phyloP scores from a whole-genome alignment of 2,797 vertebrate genomes.

The Sebastes reedi region DNA sequence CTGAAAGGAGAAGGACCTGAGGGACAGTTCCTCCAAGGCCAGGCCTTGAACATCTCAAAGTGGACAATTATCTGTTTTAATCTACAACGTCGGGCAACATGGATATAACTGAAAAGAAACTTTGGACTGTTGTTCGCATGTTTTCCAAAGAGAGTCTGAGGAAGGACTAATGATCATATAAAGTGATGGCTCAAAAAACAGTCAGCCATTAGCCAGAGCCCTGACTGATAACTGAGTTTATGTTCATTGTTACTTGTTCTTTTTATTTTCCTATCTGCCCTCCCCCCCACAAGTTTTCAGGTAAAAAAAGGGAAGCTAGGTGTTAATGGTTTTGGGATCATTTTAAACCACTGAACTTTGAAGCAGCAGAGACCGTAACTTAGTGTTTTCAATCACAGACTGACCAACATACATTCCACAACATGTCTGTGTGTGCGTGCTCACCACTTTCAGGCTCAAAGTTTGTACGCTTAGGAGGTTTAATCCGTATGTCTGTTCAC shows the following conservation, averaged over 20 bases:
- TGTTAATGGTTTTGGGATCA: slow-evolving; percentile 73
- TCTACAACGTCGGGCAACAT: background rate
- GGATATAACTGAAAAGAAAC: slow-evolving; percentile 5
- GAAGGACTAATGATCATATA: slow-evolving; percentile 9
- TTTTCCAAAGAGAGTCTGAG: slow-evolving; percentile 68
- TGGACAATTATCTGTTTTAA: slow-evolving; percentile 33
- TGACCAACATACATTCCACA: slow-evolving; percentile 75
- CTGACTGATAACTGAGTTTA: slow-evolving; percentile 9
- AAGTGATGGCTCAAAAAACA: background rate
- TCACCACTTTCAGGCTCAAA: slow-evolving; percentile 56
- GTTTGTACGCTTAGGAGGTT: slow-evolving; percentile 61
- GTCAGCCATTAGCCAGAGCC: background rate
- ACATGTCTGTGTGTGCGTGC: slow-evolving; percentile 32
- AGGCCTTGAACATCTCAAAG: slow-evolving; percentile 24
- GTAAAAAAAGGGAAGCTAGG: slow-evolving; percentile 50
- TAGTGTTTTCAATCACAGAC: slow-evolving; percentile 66
- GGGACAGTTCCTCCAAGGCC: slow-evolving; percentile 9
- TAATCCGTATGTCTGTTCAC: slow-evolving; percentile 42
- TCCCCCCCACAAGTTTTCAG: slow-evolving; percentile 55
- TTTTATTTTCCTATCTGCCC: slow-evolving; percentile 35
- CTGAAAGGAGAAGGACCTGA: slow-evolving; percentile 30
- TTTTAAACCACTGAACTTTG: slow-evolving; percentile 59
- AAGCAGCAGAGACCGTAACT: slow-evolving; percentile 78
- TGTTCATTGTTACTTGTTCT: slow-evolving; percentile 39
- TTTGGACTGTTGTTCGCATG: slow-evolving; percentile 39